A percentile compares a stretch with the other conserved stretches of the same genome.
These are phyloP conservation scores for Lordiphosa collinella DNA, from an alignment of 1,140 invertebrate genomes.

Conservation along the genomic window DNA sequence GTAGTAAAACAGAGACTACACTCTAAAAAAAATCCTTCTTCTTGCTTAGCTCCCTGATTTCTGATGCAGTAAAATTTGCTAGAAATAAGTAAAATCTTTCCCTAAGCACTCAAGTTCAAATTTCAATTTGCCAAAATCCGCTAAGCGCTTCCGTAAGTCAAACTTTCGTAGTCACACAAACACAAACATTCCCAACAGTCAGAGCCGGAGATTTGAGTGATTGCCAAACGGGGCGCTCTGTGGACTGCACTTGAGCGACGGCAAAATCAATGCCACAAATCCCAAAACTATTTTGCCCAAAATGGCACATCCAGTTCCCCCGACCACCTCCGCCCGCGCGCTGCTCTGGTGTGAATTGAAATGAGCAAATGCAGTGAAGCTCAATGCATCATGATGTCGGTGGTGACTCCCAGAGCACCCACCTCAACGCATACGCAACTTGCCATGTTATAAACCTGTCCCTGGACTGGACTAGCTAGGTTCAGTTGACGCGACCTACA, in stretches of 20 bases:
- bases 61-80: too few relatives aligned
- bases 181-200: slow-evolving; percentile 2
- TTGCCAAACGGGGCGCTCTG: slow-evolving; percentile 38
- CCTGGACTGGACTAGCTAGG: slow-evolving; percentile 18
- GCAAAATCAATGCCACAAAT: slow-evolving; percentile 72
- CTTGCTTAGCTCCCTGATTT: too few relatives aligned
- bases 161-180: slow-evolving; percentile 17
- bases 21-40: too few relatives aligned
- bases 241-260: slow-evolving; percentile 60
- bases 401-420: slow-evolving; percentile 23
- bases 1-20: too few relatives aligned
- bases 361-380: slow-evolving; percentile 57
- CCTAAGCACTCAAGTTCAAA: slow-evolving; percentile 32
- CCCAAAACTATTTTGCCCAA: slow-evolving; percentile 68
- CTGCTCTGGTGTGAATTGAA: slow-evolving; percentile 59
- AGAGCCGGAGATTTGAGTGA: slow-evolving; percentile 46
- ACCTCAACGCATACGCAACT: slow-evolving; percentile 53
- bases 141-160: slow-evolving; percentile 32
- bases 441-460: slow-evolving; percentile 57
- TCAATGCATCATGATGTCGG: slow-evolving; percentile 35
- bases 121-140: slow-evolving; percentile 57
- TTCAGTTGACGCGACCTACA: slow-evolving; percentile 82
- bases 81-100: slow-evolving; percentile 16
- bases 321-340: not conserved
- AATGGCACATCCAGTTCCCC: slow-evolving; percentile 29